A percentile compares a stretch with the other conserved stretches of the same genome.
Conservation (phyloP, 2,113 vertebrate genomes). For the Plestiodon gilberti region DNA sequence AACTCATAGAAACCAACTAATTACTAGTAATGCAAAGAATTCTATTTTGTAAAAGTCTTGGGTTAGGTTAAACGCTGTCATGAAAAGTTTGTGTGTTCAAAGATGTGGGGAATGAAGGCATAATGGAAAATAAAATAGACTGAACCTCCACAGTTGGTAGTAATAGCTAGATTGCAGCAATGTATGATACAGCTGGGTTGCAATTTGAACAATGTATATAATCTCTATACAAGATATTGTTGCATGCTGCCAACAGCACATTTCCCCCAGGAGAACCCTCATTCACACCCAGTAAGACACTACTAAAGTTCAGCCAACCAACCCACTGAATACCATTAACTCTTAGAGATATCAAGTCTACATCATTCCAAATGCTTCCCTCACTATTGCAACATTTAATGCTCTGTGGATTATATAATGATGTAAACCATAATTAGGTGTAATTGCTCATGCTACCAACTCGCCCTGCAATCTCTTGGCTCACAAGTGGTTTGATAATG, state of each 20-base stretch:
- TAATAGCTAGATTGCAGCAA: slow-evolving; percentile 15
- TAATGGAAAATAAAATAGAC: slow-evolving; percentile 6
- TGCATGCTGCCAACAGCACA: neutral
- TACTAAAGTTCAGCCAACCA: slow-evolving; percentile 19
- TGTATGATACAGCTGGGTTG: neutral
- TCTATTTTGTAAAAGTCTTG: neutral
- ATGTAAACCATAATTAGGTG: neutral
- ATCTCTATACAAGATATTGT: neutral
- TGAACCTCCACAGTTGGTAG: slow-evolving; percentile 29
- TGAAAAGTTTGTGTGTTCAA: neutral
- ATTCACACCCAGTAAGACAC: neutral
- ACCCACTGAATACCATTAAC: neutral
- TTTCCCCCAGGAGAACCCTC: neutral
- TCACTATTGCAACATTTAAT: neutral
- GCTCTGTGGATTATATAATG: neutral
- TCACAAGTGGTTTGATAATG: neutral
- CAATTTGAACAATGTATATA: slow-evolving; percentile 46
- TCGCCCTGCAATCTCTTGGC: neutral
- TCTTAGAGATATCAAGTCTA: slow-evolving; percentile 16
- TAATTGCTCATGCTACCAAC: neutral
- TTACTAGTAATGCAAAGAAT: slow-evolving; percentile 43
- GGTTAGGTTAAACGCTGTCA: slow-evolving; percentile 11
- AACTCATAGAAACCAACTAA: slow-evolving; percentile 35
- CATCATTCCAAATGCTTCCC: slow-evolving; percentile 24
- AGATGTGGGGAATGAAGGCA: slow-evolving; percentile 14